Evolutionary conservation across 2,888 invertebrate species (phyloP).

Genomic region (Hirtodrosophila histrioides): DNA sequence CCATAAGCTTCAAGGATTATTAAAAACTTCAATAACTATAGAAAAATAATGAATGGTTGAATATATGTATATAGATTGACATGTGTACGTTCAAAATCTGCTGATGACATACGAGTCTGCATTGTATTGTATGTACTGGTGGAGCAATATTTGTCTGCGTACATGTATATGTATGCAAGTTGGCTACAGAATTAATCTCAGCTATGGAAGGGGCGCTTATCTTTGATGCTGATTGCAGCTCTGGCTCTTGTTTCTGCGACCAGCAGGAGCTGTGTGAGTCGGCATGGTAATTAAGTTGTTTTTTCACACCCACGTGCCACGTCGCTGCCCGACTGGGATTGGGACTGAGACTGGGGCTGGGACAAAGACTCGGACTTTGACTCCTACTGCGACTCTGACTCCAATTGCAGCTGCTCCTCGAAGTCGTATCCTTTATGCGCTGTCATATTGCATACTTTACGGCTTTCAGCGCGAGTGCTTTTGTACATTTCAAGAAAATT

Average conservation of each 20-base stretch:
- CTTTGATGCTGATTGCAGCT: constrained; percentile 42
- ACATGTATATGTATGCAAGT: not conserved
- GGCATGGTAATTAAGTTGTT: constrained; percentile 56
- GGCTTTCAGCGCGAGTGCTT: constrained; percentile 72
- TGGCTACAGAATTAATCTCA: constrained; percentile 33
- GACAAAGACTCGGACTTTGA: not conserved
- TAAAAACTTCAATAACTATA: too few relatives aligned
- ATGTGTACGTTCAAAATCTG: too few relatives aligned
- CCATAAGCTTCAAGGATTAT: too few relatives aligned
- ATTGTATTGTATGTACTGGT: too few relatives aligned
- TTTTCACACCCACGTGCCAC: constrained; percentile 31
- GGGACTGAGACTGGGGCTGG: not conserved
- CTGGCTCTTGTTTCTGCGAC: constrained; percentile 14
- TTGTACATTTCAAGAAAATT: constrained; percentile 72
- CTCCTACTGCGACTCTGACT: constrained; percentile 8
- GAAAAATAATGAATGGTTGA: too few relatives aligned
- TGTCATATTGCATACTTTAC: constrained; percentile 73
- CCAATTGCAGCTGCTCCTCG: constrained; percentile 24
- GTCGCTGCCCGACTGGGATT: constrained; percentile 10
- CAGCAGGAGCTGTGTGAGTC: constrained; percentile 23
- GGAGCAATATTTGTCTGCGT: constrained; percentile 24
- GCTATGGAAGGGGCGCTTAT: constrained; percentile 43
- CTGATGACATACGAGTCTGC: too few relatives aligned
- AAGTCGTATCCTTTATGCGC: constrained; percentile 63
- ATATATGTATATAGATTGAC: too few relatives aligned